Conservation (phyloP, 2,113 vertebrate species). For the Aspiorhynchus laticeps region DNA sequence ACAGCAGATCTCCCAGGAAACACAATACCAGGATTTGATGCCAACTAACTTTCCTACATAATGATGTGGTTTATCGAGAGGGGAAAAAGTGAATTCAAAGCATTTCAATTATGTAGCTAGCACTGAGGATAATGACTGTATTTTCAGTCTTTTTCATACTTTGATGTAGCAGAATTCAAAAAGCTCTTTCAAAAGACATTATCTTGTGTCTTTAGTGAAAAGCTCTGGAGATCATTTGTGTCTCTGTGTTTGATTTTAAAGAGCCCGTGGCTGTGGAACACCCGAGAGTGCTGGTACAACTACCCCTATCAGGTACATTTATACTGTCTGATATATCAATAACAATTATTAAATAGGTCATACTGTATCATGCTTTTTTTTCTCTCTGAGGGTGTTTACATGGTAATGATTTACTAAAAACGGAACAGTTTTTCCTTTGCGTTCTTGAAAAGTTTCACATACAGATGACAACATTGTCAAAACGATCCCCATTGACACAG, state of each 20-base stretch:
- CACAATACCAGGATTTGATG: constrained; percentile 20
- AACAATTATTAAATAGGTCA: not conserved
- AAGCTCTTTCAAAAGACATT: not conserved
- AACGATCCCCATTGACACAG: not conserved
- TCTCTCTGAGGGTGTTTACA: not conserved
- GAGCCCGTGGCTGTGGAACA: constrained; percentile 96
- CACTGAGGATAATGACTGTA: not conserved
- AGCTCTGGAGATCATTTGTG: not conserved
- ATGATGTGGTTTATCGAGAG: not conserved
- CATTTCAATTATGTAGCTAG: not conserved
- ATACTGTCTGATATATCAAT: not conserved
- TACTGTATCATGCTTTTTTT: not conserved
- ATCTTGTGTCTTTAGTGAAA: not conserved
- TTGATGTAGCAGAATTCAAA: constrained; percentile 11
- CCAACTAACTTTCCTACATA: not conserved
- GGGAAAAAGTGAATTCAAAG: not conserved
- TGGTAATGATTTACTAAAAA: not conserved
- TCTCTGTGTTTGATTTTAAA: constrained; percentile 65
- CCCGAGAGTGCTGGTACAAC: constrained; percentile 94
- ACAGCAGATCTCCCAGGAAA: constrained; percentile 12
- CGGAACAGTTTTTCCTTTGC: not conserved
- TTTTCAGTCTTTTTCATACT: not conserved
- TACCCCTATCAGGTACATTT: constrained; percentile 94
- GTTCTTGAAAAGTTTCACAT: no score
- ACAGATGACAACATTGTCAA: not conserved